These are phyloP conservation scores for Rousettus madagascariensis DNA, from an alignment of 2,797 vertebrate species.

Conservation along the genomic window DNA sequence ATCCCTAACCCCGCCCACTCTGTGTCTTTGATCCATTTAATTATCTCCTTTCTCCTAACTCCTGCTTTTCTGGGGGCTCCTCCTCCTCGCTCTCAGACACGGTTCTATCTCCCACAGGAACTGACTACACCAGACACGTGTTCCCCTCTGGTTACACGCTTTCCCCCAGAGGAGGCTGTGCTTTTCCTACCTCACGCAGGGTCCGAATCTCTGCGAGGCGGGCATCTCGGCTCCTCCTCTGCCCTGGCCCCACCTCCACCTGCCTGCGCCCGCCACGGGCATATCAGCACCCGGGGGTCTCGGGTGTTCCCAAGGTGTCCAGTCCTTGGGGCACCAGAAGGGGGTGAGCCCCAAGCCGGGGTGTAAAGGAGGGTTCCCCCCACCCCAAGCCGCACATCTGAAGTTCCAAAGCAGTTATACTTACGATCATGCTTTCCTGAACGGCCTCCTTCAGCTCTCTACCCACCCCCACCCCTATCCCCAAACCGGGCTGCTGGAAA, in stretches of 20 bases:
- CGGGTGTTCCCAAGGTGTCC: not conserved
- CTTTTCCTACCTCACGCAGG: not conserved
- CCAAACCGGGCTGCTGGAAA: not conserved
- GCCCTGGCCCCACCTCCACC: accelerated
- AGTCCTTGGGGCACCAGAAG: not conserved
- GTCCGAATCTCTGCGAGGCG: not conserved
- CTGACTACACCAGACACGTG: not conserved
- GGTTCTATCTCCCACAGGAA: not conserved
- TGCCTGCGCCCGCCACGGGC: accelerated
- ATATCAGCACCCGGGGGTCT: not conserved
- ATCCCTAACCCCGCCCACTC: too few species aligned
- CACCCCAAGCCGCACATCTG: not conserved
- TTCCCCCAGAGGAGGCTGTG: not conserved
- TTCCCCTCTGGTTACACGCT: not conserved
- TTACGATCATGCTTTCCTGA: not conserved
- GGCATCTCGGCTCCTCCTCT: not conserved
- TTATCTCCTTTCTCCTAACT: not conserved
- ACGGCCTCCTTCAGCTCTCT: not conserved
- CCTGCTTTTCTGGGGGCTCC: not conserved
- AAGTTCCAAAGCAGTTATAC: not conserved
- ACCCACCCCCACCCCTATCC: too few species aligned
- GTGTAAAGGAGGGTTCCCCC: too few species aligned
- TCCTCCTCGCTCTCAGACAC: not conserved
- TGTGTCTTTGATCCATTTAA: not conserved
- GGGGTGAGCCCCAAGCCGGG: not conserved